These are phyloP conservation scores for Rhogogaster chlorosoma DNA, from an alignment of 2,888 invertebrate genomes.

Conservation along the genomic window DNA sequence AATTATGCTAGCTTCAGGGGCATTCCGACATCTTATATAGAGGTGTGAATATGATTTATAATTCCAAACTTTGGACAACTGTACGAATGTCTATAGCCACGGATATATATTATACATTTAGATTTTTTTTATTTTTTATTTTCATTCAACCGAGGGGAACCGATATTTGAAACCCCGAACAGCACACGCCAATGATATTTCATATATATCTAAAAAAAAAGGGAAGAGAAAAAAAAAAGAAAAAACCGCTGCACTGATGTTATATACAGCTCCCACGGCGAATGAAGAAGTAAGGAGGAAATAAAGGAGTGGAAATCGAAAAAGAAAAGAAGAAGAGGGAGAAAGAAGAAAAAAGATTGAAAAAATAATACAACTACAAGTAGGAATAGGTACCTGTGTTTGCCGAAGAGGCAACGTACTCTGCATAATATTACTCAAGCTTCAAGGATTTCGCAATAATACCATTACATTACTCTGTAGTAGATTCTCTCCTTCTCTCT, in stretches of 20 bases:
- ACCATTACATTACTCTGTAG: conserved; percentile 1
- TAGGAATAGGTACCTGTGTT: too few relatives aligned
- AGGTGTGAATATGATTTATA: conserved; percentile 55
- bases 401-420: conserved; percentile 25
- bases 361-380: too few relatives aligned
- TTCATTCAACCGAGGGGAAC: not conserved
- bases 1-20: conserved; percentile 42
- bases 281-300: not conserved
- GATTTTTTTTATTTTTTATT: too few relatives aligned
- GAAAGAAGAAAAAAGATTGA: not conserved
- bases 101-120: conserved; percentile 7
- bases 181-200: not conserved
- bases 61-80: conserved; percentile 43
- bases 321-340: not conserved
- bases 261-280: too few relatives aligned
- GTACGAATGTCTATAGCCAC: not conserved
- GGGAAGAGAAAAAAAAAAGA: too few relatives aligned
- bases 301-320: not conserved
- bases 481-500: not conserved
- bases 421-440: conserved; percentile 13
- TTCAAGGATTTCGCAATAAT: conserved; percentile 10
- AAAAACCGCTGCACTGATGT: too few relatives aligned
- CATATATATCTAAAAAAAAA: not conserved
- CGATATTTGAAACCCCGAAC: not conserved
- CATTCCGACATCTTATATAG: not conserved